Evolutionary conservation across 2,113 vertebrate genomes (phyloP).

Genomic region (Callionymus lyra): DNA sequence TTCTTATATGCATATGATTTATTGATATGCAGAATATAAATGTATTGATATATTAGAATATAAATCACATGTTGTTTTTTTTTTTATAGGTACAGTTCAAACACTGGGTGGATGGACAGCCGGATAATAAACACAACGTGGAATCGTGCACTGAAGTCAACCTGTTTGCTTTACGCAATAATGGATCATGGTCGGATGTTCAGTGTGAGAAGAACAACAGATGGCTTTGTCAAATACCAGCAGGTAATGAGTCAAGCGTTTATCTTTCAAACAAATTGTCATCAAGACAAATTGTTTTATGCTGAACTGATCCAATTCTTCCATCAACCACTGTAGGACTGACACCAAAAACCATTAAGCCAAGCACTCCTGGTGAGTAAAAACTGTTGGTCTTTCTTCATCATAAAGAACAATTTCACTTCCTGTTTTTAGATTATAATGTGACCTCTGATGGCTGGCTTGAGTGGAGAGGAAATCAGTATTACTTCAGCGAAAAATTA

Average conservation of each 20-base stretch:
- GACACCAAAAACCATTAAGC: no score
- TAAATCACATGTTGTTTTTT: constrained; percentile 20
- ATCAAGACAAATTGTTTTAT: no score
- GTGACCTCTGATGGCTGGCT: constrained; percentile 77
- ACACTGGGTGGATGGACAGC: constrained; percentile 77
- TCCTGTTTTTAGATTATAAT: constrained; percentile 59
- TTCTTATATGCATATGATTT: background rate
- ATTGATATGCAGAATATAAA: no score
- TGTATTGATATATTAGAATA: no score
- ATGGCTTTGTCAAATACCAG: constrained; percentile 79
- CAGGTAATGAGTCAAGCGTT: constrained; percentile 74
- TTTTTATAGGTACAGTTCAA: constrained; percentile 68
- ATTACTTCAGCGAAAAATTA: constrained; percentile 57
- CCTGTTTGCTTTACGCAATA: fast-evolving
- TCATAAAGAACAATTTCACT: no score
- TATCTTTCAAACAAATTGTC: no score
- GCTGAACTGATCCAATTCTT: no score
- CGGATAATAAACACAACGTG: constrained; percentile 76
- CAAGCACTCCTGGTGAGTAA: no score
- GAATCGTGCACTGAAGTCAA: constrained; percentile 72
- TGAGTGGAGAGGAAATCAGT: constrained; percentile 66
- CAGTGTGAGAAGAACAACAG: constrained; percentile 66
- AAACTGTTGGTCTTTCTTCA: no score
- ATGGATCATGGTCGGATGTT: constrained; percentile 70
- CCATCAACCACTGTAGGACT: no score